Evolutionary conservation across 2,888 invertebrate species (phyloP), one percentile per base, ranked within the genome.

Genomic region (Acanthosepion esculentum): DNA sequence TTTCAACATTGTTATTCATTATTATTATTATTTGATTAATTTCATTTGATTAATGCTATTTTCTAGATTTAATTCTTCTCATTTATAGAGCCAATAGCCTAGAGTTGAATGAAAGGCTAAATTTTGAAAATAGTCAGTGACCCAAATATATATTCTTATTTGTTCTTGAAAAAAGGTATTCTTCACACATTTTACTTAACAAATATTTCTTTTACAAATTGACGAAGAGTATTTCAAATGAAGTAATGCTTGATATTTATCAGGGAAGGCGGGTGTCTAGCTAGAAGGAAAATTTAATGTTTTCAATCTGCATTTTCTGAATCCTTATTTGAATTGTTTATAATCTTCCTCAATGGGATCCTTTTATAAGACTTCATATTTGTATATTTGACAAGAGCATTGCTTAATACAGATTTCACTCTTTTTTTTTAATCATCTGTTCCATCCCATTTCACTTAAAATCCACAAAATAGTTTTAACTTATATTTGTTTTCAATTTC

Each of bases 311-410:
- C 33, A 33, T 78, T 78, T 78, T n/a, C 64, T 64, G 29, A 64
- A 64, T 64, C 78, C 33, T 78, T 78, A 78, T 78, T 78, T 78
- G n/a, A 78, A n/a, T 78, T 78, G 78, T 78, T 78, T 78, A n/a
- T 59, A 59, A 41, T 59, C n/a, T 78, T 78, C n/a, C 15, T 78
- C 33, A n/a, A n/a, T 78, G 18, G 12, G n/a, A 33, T 78, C 78
- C 33, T 78, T 78, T 78, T 78, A 78, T n/a, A 78, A 20, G 12
- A 78, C 23, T 78, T n/a, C 18, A 78, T 78, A n/a, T 78, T 78
- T 78, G n/a, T 33, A 78, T 33, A 78, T 78, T 78, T 78, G 78
- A 78, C 78, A 78, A 78, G 78, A 78, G 78, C n/a, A 78, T 78
- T 78, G 78, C 78, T 78, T 78, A 78, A 78, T 78, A 78, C 78